Conservation (phyloP, 1,140 invertebrate species). For the Bicyclus anynana region DNA sequence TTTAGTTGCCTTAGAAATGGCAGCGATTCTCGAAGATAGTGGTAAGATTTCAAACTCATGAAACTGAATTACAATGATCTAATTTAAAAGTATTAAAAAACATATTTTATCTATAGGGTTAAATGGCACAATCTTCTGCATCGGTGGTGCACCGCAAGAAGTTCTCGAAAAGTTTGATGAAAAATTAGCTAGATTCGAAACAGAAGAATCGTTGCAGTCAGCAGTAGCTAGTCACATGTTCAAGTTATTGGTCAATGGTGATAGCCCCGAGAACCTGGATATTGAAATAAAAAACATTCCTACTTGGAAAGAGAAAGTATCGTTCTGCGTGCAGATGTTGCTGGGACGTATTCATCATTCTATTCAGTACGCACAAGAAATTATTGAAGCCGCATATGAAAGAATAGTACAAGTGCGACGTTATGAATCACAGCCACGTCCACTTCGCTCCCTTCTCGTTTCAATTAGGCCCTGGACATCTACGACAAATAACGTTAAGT, state of each 20-base stretch:
- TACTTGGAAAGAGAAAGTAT: conserved; percentile 41
- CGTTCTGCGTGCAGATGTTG: conserved; percentile 30
- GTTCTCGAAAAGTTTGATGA: conserved; percentile 30
- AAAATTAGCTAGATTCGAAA: conserved; percentile 29
- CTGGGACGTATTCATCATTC: conserved; percentile 40
- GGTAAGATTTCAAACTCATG: conserved; percentile 39
- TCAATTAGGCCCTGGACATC: conserved; percentile 18
- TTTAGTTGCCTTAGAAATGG: conserved; percentile 50
- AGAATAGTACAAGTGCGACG: conserved; percentile 28
- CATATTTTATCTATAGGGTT: conserved; percentile 33
- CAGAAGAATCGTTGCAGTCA: conserved; percentile 36
- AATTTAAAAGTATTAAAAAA: not conserved
- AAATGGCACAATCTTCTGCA: conserved; percentile 47
- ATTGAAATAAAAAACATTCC: conserved; percentile 4
- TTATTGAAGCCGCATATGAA: conserved; percentile 35
- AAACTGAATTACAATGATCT: too few species aligned
- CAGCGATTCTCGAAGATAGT: conserved; percentile 45
- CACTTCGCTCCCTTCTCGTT: conserved; percentile 39
- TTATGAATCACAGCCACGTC: conserved; percentile 18
- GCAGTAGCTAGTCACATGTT: conserved; percentile 40
- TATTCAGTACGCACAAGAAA: conserved; percentile 43
- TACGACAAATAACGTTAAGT: not conserved
- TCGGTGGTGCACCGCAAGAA: conserved; percentile 42
- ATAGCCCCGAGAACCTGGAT: conserved; percentile 12
- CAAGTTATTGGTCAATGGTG: conserved; percentile 28